phyloP scores from a whole-genome alignment of 2,797 vertebrate species.

The Rhynchonycteris naso region DNA sequence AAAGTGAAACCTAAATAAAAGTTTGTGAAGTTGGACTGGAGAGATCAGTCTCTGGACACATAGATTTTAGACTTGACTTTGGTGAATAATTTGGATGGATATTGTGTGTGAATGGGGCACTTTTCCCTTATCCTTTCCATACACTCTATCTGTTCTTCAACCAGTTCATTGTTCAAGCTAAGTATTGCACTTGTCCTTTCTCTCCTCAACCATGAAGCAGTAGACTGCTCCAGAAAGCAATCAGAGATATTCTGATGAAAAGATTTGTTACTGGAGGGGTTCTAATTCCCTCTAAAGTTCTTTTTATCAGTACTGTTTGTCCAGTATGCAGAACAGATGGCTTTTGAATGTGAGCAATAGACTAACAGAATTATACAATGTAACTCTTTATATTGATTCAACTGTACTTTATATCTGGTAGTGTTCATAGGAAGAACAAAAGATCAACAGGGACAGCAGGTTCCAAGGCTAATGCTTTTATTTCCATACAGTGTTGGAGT shows the following conservation, averaged over 20 bases:
- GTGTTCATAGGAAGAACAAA: not conserved
- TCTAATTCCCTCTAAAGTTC: not conserved
- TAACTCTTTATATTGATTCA: not conserved
- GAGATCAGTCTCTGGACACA: not conserved
- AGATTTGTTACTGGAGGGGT: not conserved
- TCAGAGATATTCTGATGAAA: not conserved
- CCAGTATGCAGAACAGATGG: not conserved
- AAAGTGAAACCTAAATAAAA: not conserved
- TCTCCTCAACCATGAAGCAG: not conserved
- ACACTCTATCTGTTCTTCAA: not conserved
- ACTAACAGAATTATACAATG: not conserved
- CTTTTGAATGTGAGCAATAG: not conserved
- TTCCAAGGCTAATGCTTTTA: not conserved
- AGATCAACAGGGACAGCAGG: not conserved
- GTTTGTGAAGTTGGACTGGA: not conserved
- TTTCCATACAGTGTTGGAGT: not conserved
- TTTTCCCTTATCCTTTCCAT: not conserved
- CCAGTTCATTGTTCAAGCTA: not conserved
- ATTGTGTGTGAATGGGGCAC: not conserved
- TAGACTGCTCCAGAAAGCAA: not conserved
- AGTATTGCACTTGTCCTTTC: not conserved
- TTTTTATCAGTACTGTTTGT: not conserved
- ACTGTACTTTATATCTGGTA: not conserved
- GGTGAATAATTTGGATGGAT: not conserved
- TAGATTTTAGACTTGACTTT: not conserved